A percentile compares a stretch with the other conserved stretches of the same genome.
Conservation (phyloP, 1,140 invertebrate genomes). For the Hetaerina americana region DNA sequence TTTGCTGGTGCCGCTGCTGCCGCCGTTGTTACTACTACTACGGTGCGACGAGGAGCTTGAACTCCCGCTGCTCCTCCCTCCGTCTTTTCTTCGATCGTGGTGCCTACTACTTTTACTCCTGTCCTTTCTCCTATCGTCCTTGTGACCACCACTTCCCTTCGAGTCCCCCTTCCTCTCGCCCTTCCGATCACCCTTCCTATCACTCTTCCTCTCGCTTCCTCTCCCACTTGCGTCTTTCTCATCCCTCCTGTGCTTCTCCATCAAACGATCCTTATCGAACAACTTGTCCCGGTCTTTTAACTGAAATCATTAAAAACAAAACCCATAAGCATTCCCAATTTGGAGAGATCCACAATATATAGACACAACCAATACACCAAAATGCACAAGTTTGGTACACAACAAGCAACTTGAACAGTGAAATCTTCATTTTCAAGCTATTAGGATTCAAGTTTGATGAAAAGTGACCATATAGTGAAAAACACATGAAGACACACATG, state of each 20-base stretch:
- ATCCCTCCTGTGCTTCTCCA: conserved; percentile 24
- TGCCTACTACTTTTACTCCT: conserved; percentile 11
- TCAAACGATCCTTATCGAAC: not conserved
- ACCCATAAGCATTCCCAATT: not conserved
- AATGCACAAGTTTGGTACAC: too few relatives aligned
- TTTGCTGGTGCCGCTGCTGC: conserved; percentile 17
- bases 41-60: not conserved
- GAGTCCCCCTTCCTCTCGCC: conserved; percentile 22
- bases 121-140: conserved; percentile 12
- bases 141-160: conserved; percentile 16
- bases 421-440: too few relatives aligned
- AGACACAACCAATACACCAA: too few relatives aligned
- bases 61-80: not conserved
- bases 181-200: conserved; percentile 24
- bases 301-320: not conserved
- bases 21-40: conserved; percentile 13
- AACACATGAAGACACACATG: too few relatives aligned
- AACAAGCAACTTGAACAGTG: too few relatives aligned
- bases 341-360: too few relatives aligned
- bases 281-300: not conserved
- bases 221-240: too few relatives aligned
- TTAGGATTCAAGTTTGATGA: too few relatives aligned
- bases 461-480: too few relatives aligned
- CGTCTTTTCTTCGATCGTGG: not conserved
- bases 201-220: conserved; percentile 15